Conservation (phyloP, 2,888 invertebrate genomes). For the Actias luna region DNA sequence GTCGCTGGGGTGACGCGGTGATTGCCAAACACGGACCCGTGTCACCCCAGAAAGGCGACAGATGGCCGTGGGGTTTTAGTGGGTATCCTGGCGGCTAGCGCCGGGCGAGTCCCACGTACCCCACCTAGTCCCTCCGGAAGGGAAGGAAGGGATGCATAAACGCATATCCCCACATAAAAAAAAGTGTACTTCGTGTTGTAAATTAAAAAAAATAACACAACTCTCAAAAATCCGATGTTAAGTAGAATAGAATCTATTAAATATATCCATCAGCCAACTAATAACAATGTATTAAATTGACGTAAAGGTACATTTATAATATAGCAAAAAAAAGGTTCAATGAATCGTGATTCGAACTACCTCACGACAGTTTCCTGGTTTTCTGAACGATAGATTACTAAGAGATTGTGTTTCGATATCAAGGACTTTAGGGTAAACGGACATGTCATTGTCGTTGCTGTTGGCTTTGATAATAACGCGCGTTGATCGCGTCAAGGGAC, state of each 20-base stretch:
- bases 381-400: neutral
- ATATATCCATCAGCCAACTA: neutral
- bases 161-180: no score
- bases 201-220: no score
- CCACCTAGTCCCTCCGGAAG: no score
- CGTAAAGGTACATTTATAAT: neutral
- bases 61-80: no score
- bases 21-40: no score
- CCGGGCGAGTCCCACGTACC: no score
- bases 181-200: no score
- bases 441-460: neutral
- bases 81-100: no score
- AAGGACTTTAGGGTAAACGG: neutral
- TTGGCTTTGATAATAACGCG: neutral
- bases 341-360: conserved; percentile 1
- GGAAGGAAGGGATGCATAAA: no score
- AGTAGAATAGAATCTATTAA: neutral
- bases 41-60: no score
- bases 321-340: neutral
- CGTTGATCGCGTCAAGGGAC: no score
- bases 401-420: neutral
- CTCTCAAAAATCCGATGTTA: neutral
- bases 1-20: no score
- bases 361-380: conserved; percentile 1
- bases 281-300: neutral